Conservation (phyloP, 2,113 vertebrate genomes). For the Elgaria multicarinata region DNA sequence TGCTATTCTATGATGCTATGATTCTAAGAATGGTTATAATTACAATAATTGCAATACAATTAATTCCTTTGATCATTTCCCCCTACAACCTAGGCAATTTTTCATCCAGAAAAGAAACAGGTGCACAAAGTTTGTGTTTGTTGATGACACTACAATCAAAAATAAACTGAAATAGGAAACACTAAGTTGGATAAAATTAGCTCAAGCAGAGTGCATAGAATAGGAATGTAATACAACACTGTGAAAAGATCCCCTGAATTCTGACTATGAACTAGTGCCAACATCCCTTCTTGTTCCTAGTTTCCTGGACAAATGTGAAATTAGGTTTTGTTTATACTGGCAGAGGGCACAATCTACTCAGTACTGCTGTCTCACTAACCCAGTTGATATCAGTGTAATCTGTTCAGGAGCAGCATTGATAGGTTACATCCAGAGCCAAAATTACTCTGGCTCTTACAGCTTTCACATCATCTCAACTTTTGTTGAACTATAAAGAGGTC, state of each 20-base stretch:
- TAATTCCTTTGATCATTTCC: not conserved
- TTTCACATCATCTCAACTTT: not conserved
- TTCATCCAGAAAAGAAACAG: not conserved
- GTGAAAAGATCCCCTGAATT: not conserved
- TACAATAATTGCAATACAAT: not conserved
- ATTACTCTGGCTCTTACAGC: not conserved
- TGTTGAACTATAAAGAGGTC: not conserved
- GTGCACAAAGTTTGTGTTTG: not conserved
- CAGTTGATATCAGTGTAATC: not conserved
- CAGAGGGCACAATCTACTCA: not conserved
- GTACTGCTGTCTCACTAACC: not conserved
- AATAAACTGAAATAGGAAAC: constrained; percentile 4
- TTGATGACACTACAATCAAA: not conserved
- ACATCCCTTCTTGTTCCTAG: not conserved
- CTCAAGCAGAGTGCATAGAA: not conserved
- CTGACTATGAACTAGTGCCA: not conserved
- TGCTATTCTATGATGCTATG: too few species aligned
- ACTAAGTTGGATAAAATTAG: not conserved
- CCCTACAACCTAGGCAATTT: not conserved
- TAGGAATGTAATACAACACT: not conserved
- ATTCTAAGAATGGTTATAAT: constrained; percentile 17
- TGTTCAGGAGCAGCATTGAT: not conserved
- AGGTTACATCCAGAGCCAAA: not conserved
- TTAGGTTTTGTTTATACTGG: not conserved
- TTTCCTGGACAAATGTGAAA: not conserved